A percentile compares a stretch with the other conserved stretches of the same genome.
phyloP scores from a whole-genome alignment of 2,113 vertebrate species.

The Bubo bubo region DNA sequence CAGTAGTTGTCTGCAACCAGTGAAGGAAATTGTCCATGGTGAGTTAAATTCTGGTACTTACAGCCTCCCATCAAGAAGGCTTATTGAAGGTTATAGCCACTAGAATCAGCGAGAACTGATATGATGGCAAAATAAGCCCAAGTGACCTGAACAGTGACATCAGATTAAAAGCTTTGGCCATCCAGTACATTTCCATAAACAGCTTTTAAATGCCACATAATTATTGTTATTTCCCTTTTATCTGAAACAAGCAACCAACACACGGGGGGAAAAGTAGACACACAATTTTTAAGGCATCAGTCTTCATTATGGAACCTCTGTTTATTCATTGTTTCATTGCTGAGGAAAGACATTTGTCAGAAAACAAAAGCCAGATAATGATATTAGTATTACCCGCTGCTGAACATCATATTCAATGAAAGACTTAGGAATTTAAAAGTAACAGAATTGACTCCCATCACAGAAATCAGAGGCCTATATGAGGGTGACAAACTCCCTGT shows the following conservation, averaged over 20 bases:
- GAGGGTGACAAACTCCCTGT: neutral
- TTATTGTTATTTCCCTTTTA: neutral
- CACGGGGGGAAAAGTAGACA: neutral
- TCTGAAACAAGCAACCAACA: neutral
- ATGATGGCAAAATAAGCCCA: neutral
- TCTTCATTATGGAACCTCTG: neutral
- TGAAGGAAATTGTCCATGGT: neutral
- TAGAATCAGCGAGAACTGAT: neutral
- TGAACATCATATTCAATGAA: neutral
- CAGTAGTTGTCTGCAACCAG: neutral
- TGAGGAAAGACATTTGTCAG: neutral
- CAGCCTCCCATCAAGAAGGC: neutral
- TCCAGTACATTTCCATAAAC: neutral
- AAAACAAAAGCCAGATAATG: neutral
- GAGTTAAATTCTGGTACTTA: neutral
- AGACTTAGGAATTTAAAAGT: neutral
- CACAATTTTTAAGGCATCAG: neutral
- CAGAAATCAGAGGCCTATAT: neutral
- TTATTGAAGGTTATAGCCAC: neutral
- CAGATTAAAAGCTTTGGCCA: neutral
- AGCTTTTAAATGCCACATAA: neutral
- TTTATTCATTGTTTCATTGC: neutral
- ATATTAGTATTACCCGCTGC: neutral
- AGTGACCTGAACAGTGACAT: neutral
- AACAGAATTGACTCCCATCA: neutral